Percentiles rank a stretch among this genome's conserved stretches.
These are phyloP conservation scores for Agelastica alni DNA, from an alignment of 2,888 invertebrate species.

Conservation along the genomic window DNA sequence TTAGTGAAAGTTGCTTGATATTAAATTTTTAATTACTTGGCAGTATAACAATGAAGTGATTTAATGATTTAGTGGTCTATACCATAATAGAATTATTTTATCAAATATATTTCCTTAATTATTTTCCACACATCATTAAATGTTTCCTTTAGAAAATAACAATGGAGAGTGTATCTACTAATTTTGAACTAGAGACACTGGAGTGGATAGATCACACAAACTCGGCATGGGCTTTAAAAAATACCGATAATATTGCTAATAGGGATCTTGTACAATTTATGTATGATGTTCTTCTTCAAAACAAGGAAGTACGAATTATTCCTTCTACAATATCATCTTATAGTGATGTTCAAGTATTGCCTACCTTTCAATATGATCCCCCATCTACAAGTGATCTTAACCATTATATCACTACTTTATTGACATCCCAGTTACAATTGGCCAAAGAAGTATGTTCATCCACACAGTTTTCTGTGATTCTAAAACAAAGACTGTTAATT, in stretches of 20 bases:
- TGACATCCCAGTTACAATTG: constrained; percentile 60
- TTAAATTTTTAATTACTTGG: constrained; percentile 12
- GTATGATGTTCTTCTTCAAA: constrained; percentile 61
- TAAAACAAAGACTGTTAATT: constrained; percentile 62
- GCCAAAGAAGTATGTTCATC: constrained; percentile 62
- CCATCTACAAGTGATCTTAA: constrained; percentile 59
- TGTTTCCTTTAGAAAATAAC: no score
- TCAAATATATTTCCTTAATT: neutral
- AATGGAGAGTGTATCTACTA: constrained; percentile 42
- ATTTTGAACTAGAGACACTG: constrained; percentile 53
- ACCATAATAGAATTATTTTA: neutral
- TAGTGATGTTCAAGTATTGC: constrained; percentile 55
- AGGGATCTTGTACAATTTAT: constrained; percentile 60
- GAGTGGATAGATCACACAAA: constrained; percentile 65
- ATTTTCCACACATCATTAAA: no score
- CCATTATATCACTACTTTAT: constrained; percentile 59
- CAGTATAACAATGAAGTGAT: constrained; percentile 11
- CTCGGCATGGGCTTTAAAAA: constrained; percentile 63
- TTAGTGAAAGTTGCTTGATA: constrained; percentile 20
- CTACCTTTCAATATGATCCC: constrained; percentile 61
- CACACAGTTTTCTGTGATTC: constrained; percentile 62
- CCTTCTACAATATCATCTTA: constrained; percentile 47
- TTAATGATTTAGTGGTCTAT: neutral
- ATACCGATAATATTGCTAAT: constrained; percentile 60
- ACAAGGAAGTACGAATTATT: constrained; percentile 58